Evolutionary conservation across 2,797 vertebrate species (phyloP).

Genomic region (Crenichthys baileyi): DNA sequence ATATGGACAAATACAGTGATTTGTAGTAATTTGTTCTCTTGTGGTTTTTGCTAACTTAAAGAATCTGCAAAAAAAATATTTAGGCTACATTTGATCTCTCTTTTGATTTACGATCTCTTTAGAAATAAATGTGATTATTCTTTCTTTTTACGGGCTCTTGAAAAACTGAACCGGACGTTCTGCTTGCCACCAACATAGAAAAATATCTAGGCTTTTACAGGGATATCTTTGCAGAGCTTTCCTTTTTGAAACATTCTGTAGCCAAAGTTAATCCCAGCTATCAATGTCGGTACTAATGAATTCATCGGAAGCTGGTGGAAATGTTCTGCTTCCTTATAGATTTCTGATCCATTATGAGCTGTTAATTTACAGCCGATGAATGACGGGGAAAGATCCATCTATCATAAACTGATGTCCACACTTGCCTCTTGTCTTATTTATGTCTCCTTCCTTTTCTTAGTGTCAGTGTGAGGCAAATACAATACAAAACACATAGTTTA

Average conservation of each 20-base stretch:
- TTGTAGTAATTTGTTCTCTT: neutral
- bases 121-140: neutral
- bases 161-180: neutral
- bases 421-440: conserved; percentile 16
- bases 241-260: neutral
- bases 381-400: conserved; percentile 58
- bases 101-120: neutral
- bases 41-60: neutral
- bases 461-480: neutral
- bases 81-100: too few relatives aligned
- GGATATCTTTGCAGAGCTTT: neutral
- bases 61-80: neutral
- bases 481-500: conserved; percentile 26
- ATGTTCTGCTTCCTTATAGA: conserved; percentile 70
- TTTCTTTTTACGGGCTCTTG: neutral
- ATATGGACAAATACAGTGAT: conserved; percentile 15
- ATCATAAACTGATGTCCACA: conserved; percentile 55
- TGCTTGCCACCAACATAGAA: neutral
- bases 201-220: neutral
- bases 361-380: conserved; percentile 59
- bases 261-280: conserved; percentile 25
- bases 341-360: conserved; percentile 72
- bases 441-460: conserved; percentile 9
- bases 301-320: conserved; percentile 65
- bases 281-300: conserved; percentile 69